Base-by-base conservation (phyloP, 2,888 invertebrate genomes). In the Melanargia galathea region DNA sequence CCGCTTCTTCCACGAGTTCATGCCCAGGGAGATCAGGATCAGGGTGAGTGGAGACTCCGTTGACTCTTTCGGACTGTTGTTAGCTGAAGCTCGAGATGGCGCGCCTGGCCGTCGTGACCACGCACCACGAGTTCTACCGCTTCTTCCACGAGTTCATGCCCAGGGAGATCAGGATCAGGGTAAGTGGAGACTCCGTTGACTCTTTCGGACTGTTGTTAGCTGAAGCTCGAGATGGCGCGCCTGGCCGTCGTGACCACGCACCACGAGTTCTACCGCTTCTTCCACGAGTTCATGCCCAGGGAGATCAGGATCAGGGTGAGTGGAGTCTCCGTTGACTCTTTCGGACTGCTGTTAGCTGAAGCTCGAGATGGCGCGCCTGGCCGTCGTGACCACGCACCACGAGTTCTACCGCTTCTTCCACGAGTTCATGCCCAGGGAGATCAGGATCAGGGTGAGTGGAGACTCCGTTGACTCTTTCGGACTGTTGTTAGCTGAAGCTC, bases 81-180 rank as follows among this genome's bases (percentile, higher is more conserved):
- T n/a, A 65, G 0, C 77, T 91, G 13, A 86, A 87, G 49, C 73
- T 68, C 0, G 88, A 89, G 67, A 78, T 91, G 79, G 91, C 91
- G 49, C 69, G 85, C 0, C 75, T 89, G 0, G 62, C 78, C 5
- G 49, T 91, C 2, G 83, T 89, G 2, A 73, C 59, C 7, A 90
- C 90, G 0, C 90, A 91, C 71, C 79, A 75, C 55, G 87, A 91
- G 1, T 91, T 91, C 73, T 87, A 90, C 63, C 73, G 83, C 35
- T 90, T 90, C 79, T 79, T 90, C 73, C 75, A 79, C 40, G 81
- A 87, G 7, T 91, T 73, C 59, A 81, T 91, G 87, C 91, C 91
- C 1, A 73, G 81, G 62, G 91, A 88, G 60, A 70, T 91, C 22
- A 73, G 84, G n/a, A 55, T 84, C 10, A 90, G 86, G 86, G 91